A percentile compares a stretch with the other conserved stretches of the same genome.
These are phyloP conservation scores for Caenorhabditis briggsae DNA, from an alignment of 1,140 invertebrate species.

Conservation along the genomic window DNA sequence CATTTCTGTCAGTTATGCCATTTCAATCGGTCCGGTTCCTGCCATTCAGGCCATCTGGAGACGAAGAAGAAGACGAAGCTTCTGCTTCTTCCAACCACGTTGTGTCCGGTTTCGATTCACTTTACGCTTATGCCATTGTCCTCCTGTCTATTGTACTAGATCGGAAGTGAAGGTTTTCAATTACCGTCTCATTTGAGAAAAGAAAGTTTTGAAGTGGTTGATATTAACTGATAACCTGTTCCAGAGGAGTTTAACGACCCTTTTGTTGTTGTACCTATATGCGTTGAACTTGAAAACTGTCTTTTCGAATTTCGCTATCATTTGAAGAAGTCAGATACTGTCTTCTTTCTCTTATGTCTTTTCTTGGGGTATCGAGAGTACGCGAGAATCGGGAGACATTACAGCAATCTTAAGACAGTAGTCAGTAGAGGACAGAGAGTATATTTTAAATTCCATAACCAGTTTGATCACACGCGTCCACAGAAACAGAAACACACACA, in stretches of 20 bases:
- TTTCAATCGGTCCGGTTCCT: constrained; percentile 22
- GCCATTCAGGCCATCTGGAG: constrained; percentile 15
- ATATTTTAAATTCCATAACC: constrained; percentile 56
- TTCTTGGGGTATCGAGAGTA: constrained; percentile 27
- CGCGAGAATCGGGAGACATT: constrained; percentile 23
- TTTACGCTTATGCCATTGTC: constrained; percentile 51
- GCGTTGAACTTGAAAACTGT: constrained; percentile 46
- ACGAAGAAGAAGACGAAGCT: constrained; percentile 31
- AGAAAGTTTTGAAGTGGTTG: background rate
- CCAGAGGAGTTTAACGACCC: background rate
- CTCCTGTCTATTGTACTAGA: constrained; percentile 42
- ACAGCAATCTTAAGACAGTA: constrained; percentile 35
- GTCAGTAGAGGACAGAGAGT: constrained; percentile 3
- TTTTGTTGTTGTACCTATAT: constrained; percentile 52
- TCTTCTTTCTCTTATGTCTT: background rate
- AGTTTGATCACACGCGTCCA: constrained; percentile 49
- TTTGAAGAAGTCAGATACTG: background rate
- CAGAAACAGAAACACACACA: constrained; percentile 36
- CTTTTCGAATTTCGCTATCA: constrained; percentile 12
- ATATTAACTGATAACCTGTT: constrained; percentile 40
- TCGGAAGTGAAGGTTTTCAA: constrained; percentile 11
- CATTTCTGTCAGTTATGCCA: constrained; percentile 2
- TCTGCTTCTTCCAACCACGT: background rate
- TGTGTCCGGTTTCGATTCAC: constrained; percentile 44
- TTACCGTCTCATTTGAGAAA: constrained; percentile 23